Conservation (phyloP, 2,797 vertebrate species). For the Cephalopachus bancanus region DNA sequence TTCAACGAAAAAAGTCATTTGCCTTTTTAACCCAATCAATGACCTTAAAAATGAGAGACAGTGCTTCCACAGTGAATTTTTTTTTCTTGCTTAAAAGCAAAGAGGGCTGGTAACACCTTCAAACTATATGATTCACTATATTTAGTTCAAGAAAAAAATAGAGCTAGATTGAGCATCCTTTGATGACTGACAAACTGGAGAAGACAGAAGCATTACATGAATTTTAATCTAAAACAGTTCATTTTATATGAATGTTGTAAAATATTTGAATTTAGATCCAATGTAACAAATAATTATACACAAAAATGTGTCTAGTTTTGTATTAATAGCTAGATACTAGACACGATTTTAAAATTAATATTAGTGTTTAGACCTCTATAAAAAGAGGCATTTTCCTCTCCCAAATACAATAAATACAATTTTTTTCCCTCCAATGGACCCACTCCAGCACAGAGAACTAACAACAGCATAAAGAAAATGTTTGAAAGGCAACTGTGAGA, state of each 20-base stretch:
- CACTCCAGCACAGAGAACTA: background rate
- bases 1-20: slow-evolving; percentile 80
- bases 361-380: slow-evolving; percentile 36
- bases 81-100: slow-evolving; percentile 76
- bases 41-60: slow-evolving; percentile 62
- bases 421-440: background rate
- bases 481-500: slow-evolving; percentile 1
- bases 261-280: slow-evolving; percentile 60
- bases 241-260: slow-evolving; percentile 67
- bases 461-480: slow-evolving; percentile 25
- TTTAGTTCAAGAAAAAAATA: slow-evolving; percentile 72
- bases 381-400: slow-evolving; percentile 53
- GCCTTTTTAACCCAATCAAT: slow-evolving; percentile 77
- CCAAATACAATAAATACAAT: slow-evolving; percentile 23
- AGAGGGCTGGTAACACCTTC: slow-evolving; percentile 62
- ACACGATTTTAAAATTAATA: slow-evolving; percentile 40
- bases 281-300: slow-evolving; percentile 57
- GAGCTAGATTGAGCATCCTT: slow-evolving; percentile 46
- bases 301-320: slow-evolving; percentile 64
- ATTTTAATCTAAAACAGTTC: slow-evolving; percentile 74
- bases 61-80: slow-evolving; percentile 65
- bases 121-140: slow-evolving; percentile 71
- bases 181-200: slow-evolving; percentile 73
- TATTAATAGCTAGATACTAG: slow-evolving; percentile 42
- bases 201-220: slow-evolving; percentile 59